phyloP scores from a whole-genome alignment of 1,140 invertebrate species.

The Drosophila neocordata region DNA sequence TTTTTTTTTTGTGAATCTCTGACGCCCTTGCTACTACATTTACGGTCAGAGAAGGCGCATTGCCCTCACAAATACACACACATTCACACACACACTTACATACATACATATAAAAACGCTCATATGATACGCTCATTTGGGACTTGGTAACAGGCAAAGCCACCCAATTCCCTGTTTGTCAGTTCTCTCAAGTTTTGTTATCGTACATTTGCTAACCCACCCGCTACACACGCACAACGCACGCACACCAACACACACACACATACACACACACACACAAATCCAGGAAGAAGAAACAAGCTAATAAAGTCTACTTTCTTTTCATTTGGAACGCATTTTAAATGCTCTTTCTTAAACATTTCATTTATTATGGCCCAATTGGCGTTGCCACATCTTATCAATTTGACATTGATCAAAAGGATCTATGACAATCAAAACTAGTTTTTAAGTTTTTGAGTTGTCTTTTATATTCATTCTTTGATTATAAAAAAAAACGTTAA shows the following conservation, averaged over 20 bases:
- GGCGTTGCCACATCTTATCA: too few species aligned
- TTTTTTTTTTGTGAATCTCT: conserved; percentile 38
- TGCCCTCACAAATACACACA: conserved; percentile 40
- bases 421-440: too few species aligned
- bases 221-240: conserved; percentile 51
- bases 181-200: conserved; percentile 53
- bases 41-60: conserved; percentile 36
- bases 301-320: conserved; percentile 29
- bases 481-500: too few species aligned
- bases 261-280: conserved; percentile 16
- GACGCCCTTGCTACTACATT: conserved; percentile 75
- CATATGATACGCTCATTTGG: conserved; percentile 34
- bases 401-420: too few species aligned
- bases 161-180: conserved; percentile 27
- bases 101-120: neutral
- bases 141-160: conserved; percentile 56
- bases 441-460: too few species aligned
- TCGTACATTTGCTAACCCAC: conserved; percentile 69
- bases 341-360: neutral
- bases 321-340: neutral
- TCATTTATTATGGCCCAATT: too few species aligned
- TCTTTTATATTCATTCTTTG: too few species aligned
- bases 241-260: too few species aligned
- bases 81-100: neutral
- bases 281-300: conserved; percentile 64